Percentiles rank a stretch among this genome's conserved stretches.
Conservation (phyloP, 2,113 vertebrate genomes). For the Trematomus loennbergii region DNA sequence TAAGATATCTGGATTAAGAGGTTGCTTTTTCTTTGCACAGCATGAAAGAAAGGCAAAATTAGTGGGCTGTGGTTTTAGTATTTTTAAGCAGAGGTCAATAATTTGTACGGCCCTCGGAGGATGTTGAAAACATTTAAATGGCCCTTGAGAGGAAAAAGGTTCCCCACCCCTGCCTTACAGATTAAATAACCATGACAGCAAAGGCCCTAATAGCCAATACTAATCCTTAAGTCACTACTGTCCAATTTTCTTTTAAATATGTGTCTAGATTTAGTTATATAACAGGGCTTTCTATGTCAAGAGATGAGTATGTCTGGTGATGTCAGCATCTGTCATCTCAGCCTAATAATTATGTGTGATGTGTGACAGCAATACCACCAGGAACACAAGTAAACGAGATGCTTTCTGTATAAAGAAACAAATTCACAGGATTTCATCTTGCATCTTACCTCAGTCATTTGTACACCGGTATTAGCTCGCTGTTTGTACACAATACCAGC, state of each 20-base stretch:
- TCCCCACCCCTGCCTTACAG: too few relatives aligned
- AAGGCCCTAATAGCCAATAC: background rate
- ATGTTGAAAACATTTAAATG: too few relatives aligned
- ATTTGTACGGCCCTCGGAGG: too few relatives aligned
- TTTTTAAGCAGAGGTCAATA: too few relatives aligned
- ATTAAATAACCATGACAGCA: background rate
- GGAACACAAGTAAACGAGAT: background rate
- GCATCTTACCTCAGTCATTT: conserved; percentile 19
- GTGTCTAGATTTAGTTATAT: background rate
- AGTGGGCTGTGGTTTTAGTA: too few relatives aligned
- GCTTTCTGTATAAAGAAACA: conserved; percentile 25
- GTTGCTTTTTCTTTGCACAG: too few relatives aligned
- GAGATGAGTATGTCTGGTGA: conserved; percentile 7
- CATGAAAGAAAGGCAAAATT: too few relatives aligned
- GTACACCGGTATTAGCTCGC: conserved; percentile 38
- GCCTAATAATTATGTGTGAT: conserved; percentile 1
- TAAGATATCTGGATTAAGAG: too few relatives aligned
- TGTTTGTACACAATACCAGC: conserved; percentile 35
- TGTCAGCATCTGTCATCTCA: conserved; percentile 24
- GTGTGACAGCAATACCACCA: conserved; percentile 4
- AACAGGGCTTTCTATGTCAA: background rate
- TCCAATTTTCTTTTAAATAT: background rate
- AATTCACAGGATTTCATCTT: conserved; percentile 33
- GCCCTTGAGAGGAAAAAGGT: too few relatives aligned
- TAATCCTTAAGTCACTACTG: background rate